phyloP scores from a whole-genome alignment of 2,888 invertebrate genomes.

The Holacanthella duospinosa region DNA sequence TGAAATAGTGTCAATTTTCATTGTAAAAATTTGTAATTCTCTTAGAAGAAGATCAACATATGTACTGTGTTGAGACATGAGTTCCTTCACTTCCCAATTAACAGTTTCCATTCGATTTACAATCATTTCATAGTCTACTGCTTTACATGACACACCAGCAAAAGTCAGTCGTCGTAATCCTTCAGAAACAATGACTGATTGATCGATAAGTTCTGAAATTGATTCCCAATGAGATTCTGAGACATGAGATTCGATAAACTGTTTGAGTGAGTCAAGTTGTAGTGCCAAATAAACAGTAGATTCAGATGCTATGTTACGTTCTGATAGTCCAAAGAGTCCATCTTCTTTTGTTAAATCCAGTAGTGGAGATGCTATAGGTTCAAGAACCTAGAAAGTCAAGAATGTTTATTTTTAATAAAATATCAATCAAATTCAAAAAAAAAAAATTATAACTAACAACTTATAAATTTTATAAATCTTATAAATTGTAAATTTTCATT shows the following conservation, averaged over 20 bases:
- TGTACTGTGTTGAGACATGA: slow-evolving; percentile 83
- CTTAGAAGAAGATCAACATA: slow-evolving; percentile 69
- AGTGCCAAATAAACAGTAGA: slow-evolving; percentile 80
- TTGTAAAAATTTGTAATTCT: slow-evolving; percentile 65
- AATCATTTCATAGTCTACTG: slow-evolving; percentile 65
- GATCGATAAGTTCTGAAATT: slow-evolving; percentile 57
- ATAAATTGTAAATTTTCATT: background rate
- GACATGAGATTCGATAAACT: slow-evolving; percentile 73
- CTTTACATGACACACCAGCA: slow-evolving; percentile 68
- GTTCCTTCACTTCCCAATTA: slow-evolving; percentile 81
- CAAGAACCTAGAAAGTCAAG: slow-evolving; percentile 41
- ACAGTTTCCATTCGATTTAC: slow-evolving; percentile 74
- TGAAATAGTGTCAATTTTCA: slow-evolving; percentile 62
- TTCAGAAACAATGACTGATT: slow-evolving; percentile 56
- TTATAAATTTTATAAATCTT: too few relatives aligned
- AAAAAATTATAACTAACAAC: too few relatives aligned
- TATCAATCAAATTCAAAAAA: background rate
- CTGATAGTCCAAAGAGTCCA: slow-evolving; percentile 67
- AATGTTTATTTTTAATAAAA: slow-evolving; percentile 22
- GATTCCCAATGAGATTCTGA: slow-evolving; percentile 49
- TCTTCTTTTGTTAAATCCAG: slow-evolving; percentile 59
- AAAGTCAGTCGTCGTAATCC: slow-evolving; percentile 78
- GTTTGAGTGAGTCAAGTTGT: slow-evolving; percentile 73
- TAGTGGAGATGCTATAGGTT: slow-evolving; percentile 52
- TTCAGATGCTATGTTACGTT: slow-evolving; percentile 83